These are phyloP conservation scores for Trachelipus rathkii DNA, from an alignment of 1,140 invertebrate genomes.

Conservation along the genomic window DNA sequence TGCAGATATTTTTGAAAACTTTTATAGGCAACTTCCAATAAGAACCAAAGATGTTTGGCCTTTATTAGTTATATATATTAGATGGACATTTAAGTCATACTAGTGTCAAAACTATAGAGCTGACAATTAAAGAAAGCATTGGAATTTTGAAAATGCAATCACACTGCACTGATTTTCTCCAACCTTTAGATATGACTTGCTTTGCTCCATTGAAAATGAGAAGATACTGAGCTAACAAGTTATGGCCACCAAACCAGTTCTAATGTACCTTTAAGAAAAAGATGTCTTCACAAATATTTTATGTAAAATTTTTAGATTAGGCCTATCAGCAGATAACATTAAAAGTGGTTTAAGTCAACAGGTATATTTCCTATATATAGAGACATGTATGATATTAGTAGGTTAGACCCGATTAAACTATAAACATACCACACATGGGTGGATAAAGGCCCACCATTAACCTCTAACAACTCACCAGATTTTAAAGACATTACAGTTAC, in stretches of 20 bases:
- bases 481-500: no score
- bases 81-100: constrained; percentile 26
- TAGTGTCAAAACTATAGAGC: not conserved
- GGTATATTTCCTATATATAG: no score
- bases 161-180: constrained; percentile 21
- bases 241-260: not conserved
- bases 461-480: no score
- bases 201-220: constrained; percentile 16
- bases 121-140: constrained; percentile 13
- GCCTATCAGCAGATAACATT: no score
- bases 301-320: no score
- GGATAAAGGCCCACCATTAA: no score
- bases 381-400: no score
- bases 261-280: not conserved
- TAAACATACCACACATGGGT: no score
- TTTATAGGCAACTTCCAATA: constrained; percentile 6
- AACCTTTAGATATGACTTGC: constrained; percentile 21
- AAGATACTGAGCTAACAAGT: not conserved
- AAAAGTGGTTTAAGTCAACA: no score
- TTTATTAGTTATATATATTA: constrained; percentile 16
- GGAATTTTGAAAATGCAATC: not conserved
- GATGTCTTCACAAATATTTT: no score
- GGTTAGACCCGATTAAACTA: no score
- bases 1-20: constrained; percentile 13
- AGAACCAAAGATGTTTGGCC: not conserved